phyloP scores from a whole-genome alignment of 2,888 invertebrate genomes.

The Hypsopygia costalis region DNA sequence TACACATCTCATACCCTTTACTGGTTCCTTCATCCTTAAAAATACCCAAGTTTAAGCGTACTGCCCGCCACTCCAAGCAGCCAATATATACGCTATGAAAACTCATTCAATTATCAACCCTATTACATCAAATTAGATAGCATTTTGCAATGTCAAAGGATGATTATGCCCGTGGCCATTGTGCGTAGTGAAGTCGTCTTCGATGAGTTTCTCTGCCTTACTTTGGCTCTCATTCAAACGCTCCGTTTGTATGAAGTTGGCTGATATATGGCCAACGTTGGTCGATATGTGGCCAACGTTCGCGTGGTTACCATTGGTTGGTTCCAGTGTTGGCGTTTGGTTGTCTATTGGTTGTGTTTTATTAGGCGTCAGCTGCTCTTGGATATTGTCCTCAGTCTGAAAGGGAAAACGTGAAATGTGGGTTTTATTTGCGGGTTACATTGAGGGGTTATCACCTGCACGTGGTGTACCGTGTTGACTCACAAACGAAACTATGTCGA shows the following conservation, averaged over 20 bases:
- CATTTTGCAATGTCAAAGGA: slow-evolving; percentile 67
- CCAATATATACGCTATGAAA: slow-evolving; percentile 58
- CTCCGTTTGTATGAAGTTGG: slow-evolving; percentile 63
- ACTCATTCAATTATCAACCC: slow-evolving; percentile 36
- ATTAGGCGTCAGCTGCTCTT: slow-evolving; percentile 42
- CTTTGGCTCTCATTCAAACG: slow-evolving; percentile 43
- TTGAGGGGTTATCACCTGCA: too few relatives aligned
- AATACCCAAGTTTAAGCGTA: slow-evolving; percentile 6
- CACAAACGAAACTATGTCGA: too few relatives aligned
- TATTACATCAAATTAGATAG: slow-evolving; percentile 46
- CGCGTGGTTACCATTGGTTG: slow-evolving; percentile 54
- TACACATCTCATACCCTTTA: background rate
- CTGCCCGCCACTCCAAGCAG: slow-evolving; percentile 27
- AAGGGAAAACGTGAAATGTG: slow-evolving; percentile 11
- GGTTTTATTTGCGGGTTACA: too few relatives aligned
- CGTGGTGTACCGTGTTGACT: too few relatives aligned
- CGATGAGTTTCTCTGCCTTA: slow-evolving; percentile 38
- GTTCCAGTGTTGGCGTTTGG: slow-evolving; percentile 28
- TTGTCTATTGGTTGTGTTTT: slow-evolving; percentile 34
- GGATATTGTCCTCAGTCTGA: slow-evolving; percentile 57
- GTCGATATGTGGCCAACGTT: slow-evolving; percentile 13
- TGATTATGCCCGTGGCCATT: slow-evolving; percentile 62
- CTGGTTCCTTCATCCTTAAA: background rate
- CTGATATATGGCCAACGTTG: slow-evolving; percentile 51
- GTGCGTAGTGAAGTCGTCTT: slow-evolving; percentile 70